Percentiles rank a stretch among this genome's conserved stretches.
These are phyloP conservation scores for Craseonycteris thonglongyai DNA, from an alignment of 2,113 vertebrate species.

Conservation along the genomic window DNA sequence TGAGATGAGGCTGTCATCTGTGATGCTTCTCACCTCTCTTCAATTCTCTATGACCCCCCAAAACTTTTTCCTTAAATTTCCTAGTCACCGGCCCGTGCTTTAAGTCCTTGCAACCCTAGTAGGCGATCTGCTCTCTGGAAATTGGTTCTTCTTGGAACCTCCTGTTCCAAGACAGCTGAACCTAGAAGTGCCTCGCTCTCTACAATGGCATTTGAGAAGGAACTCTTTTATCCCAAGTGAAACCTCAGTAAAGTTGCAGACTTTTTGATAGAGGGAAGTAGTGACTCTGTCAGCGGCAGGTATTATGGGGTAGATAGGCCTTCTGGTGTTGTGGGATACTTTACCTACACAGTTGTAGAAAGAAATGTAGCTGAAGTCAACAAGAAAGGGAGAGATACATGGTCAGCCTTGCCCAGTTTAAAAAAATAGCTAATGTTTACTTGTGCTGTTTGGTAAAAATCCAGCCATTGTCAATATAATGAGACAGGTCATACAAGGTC, in stretches of 20 bases:
- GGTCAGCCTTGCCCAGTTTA: no score
- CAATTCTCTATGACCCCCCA: neutral
- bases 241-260: neutral
- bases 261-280: neutral
- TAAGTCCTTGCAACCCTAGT: neutral
- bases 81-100: neutral
- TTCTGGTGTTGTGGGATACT: neutral
- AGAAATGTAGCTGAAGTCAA: neutral
- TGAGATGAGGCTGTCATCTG: neutral
- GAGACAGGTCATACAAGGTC: no score
- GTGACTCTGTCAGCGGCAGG: neutral
- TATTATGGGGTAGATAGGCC: rapidly evolving
- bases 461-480: no score
- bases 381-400: rapidly evolving
- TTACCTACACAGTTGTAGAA: neutral
- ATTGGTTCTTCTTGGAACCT: neutral
- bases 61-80: neutral
- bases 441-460: no score
- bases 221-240: neutral
- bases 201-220: neutral
- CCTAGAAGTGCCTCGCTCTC: neutral
- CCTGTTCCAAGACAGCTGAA: neutral
- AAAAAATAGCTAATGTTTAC: neutral
- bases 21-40: neutral
- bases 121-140: neutral